Percentiles rank a stretch among this genome's conserved stretches.
Conservation (phyloP, 2,888 invertebrate genomes). For the Blastobasis lacticolella region DNA sequence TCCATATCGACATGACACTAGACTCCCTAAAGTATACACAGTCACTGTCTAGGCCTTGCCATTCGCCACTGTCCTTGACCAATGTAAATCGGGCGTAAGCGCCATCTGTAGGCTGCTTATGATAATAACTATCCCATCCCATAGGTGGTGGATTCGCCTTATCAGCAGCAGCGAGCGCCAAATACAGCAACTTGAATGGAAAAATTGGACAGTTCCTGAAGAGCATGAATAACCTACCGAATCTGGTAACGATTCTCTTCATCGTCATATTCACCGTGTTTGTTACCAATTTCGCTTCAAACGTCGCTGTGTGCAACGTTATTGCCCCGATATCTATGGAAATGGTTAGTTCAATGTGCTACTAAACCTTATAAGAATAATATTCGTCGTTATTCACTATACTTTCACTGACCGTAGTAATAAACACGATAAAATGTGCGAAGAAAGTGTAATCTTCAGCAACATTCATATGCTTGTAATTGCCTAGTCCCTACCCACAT, state of each 20-base stretch:
- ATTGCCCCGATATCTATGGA: slow-evolving; percentile 50
- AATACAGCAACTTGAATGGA: slow-evolving; percentile 34
- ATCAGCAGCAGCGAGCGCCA: slow-evolving; percentile 31
- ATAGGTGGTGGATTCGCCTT: slow-evolving; percentile 51
- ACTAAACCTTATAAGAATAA: too few relatives aligned
- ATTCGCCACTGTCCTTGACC: too few relatives aligned
- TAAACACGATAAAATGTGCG: too few relatives aligned
- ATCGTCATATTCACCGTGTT: slow-evolving; percentile 36
- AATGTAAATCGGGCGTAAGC: too few relatives aligned
- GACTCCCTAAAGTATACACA: neutral
- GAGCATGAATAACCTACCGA: slow-evolving; percentile 24
- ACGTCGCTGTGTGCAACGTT: slow-evolving; percentile 52
- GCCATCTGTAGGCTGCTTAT: too few relatives aligned
- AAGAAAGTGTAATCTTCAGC: too few relatives aligned
- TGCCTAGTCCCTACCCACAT: too few relatives aligned
- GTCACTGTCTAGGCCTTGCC: slow-evolving; percentile 3
- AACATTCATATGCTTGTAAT: too few relatives aligned
- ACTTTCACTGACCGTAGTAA: too few relatives aligned
- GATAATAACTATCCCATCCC: neutral
- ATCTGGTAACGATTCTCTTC: slow-evolving; percentile 23
- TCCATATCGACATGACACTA: neutral
- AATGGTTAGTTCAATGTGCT: slow-evolving; percentile 32
- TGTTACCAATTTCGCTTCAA: slow-evolving; percentile 57
- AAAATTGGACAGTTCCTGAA: slow-evolving; percentile 33
- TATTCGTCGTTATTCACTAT: too few relatives aligned